These are phyloP conservation scores for Chlamydotis undulata DNA, from an alignment of 2,113 vertebrate species.

Conservation along the genomic window DNA sequence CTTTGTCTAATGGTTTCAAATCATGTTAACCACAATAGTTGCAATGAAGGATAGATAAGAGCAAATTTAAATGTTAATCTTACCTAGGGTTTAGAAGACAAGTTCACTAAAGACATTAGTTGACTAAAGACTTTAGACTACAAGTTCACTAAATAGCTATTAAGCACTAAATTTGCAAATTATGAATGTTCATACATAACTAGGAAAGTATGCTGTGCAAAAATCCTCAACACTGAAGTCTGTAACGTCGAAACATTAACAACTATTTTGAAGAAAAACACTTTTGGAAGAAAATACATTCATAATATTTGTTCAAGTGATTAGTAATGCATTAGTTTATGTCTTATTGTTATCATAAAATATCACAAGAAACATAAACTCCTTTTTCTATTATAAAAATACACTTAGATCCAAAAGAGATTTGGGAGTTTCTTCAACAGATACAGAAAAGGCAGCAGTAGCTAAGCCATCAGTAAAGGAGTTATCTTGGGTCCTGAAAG, in stretches of 20 bases:
- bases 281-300: background rate
- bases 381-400: background rate
- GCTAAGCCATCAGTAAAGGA: background rate
- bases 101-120: background rate
- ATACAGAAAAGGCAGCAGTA: background rate
- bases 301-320: background rate
- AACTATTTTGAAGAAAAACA: background rate
- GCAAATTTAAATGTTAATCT: background rate
- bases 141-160: background rate
- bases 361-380: background rate
- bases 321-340: background rate
- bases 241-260: background rate
- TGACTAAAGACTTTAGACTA: background rate
- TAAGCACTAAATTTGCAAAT: background rate
- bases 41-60: background rate
- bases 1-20: conserved; percentile 15
- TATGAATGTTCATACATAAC: background rate
- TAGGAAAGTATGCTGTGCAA: background rate
- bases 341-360: background rate
- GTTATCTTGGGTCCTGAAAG: background rate
- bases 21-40: background rate
- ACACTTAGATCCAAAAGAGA: background rate
- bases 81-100: background rate
- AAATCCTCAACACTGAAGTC: background rate
- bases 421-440: background rate